phyloP scores from a whole-genome alignment of 2,797 vertebrate genomes.

The Austrolebias charrua region DNA sequence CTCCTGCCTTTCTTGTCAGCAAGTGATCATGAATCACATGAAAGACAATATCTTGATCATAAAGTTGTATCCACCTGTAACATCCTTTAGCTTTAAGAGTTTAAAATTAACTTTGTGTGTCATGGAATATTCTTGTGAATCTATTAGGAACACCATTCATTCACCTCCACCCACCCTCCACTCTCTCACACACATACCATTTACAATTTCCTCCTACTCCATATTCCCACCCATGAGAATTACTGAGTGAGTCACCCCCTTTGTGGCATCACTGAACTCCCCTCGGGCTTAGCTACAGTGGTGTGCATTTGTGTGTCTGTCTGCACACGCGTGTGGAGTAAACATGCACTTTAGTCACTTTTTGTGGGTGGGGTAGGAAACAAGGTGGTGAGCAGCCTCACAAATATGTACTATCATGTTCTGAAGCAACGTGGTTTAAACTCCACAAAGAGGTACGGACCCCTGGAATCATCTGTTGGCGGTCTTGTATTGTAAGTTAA shows the following conservation, averaged over 20 bases:
- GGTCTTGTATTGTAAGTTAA: slow-evolving; percentile 68
- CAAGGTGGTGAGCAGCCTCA: slow-evolving; percentile 8
- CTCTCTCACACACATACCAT: slow-evolving; percentile 10
- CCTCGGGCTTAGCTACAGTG: too few species aligned
- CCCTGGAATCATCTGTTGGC: slow-evolving; percentile 56
- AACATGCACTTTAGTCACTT: too few species aligned
- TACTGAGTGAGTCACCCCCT: too few species aligned
- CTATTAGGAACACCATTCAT: slow-evolving; percentile 3
- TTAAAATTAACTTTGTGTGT: slow-evolving; percentile 15
- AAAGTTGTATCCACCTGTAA: not conserved
- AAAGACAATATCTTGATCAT: slow-evolving; percentile 1
- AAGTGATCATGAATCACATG: too few species aligned
- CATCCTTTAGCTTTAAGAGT: slow-evolving; percentile 1
- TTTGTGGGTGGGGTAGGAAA: too few species aligned
- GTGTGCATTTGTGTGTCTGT: too few species aligned
- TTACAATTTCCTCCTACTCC: too few species aligned
- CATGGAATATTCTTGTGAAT: slow-evolving; percentile 13
- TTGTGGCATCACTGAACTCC: too few species aligned
- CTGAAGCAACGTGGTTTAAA: slow-evolving; percentile 37
- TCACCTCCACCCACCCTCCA: too few species aligned
- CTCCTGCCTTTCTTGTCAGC: too few species aligned
- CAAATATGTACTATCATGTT: slow-evolving; percentile 25
- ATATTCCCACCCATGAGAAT: too few species aligned
- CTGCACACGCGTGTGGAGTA: too few species aligned
- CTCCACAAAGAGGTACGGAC: slow-evolving; percentile 33